A percentile compares a stretch with the other conserved stretches of the same genome.
phyloP scores from a whole-genome alignment of 2,113 vertebrate genomes.

The Hyaena hyaena region DNA sequence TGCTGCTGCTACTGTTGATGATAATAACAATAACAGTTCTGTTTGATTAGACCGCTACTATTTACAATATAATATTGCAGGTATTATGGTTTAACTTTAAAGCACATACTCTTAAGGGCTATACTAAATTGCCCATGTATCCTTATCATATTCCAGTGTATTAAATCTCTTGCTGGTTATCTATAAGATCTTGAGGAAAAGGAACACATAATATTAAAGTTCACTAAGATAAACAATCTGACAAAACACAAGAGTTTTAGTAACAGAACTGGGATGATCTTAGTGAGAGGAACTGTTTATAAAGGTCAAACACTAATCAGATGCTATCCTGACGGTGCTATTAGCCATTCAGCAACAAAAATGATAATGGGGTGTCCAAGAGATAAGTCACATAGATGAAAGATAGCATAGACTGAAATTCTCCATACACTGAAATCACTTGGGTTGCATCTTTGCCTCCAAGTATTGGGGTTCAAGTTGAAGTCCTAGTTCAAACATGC shows the following conservation, averaged over 20 bases:
- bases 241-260: conserved; percentile 1
- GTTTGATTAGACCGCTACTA: neutral
- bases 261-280: neutral
- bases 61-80: neutral
- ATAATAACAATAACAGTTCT: neutral
- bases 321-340: neutral
- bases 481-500: neutral
- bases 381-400: neutral
- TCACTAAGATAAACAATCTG: neutral
- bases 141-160: neutral
- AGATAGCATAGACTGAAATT: neutral
- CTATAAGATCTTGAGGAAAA: neutral
- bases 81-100: neutral
- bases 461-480: neutral
- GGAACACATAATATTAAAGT: neutral
- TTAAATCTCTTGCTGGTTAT: neutral
- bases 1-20: neutral
- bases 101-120: neutral
- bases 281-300: neutral
- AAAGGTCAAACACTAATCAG: neutral
- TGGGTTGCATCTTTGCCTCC: neutral
- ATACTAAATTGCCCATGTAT: neutral
- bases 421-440: neutral
- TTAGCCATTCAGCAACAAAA: neutral
- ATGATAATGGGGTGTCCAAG: neutral